phyloP scores from a whole-genome alignment of 2,113 vertebrate species.

The Tetraodon nigroviridis region DNA sequence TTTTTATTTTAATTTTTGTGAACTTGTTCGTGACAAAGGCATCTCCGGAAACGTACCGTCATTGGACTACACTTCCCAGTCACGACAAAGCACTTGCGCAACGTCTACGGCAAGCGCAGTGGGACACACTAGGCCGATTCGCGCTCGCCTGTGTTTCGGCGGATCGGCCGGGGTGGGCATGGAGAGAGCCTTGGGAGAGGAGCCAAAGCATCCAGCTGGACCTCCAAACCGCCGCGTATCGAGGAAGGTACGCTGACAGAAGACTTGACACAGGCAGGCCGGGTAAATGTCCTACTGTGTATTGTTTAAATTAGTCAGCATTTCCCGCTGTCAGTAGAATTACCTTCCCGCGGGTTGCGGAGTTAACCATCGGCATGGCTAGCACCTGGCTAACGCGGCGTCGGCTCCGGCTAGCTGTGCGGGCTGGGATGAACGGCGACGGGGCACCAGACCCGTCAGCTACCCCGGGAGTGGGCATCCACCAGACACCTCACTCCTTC shows the following conservation, averaged over 20 bases:
- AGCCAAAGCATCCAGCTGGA: conserved; percentile 27
- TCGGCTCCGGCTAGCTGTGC: conserved; percentile 16
- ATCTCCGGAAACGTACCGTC: too few relatives aligned
- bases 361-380: conserved; percentile 40
- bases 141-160: conserved; percentile 11
- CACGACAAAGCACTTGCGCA: not conserved
- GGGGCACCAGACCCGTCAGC: not conserved
- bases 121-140: conserved; percentile 15
- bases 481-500: not conserved
- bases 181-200: conserved; percentile 42
- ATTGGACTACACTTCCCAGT: conserved; percentile 31
- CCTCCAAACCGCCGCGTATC: not conserved
- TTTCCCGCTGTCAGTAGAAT: conserved; percentile 7
- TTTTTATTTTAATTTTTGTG: too few relatives aligned
- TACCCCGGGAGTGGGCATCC: not conserved
- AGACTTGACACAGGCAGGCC: conserved; percentile 38
- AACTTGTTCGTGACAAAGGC: too few relatives aligned
- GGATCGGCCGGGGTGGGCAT: conserved; percentile 35
- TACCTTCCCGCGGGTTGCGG: conserved; percentile 1
- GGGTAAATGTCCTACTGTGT: not conserved
- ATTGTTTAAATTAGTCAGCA: not conserved
- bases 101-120: conserved; percentile 24
- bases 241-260: not conserved
- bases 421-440: not conserved
- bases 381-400: conserved; percentile 42